Evolutionary conservation across 2,797 vertebrate genomes (phyloP).

Genomic region (Sebastiscus tertius): DNA sequence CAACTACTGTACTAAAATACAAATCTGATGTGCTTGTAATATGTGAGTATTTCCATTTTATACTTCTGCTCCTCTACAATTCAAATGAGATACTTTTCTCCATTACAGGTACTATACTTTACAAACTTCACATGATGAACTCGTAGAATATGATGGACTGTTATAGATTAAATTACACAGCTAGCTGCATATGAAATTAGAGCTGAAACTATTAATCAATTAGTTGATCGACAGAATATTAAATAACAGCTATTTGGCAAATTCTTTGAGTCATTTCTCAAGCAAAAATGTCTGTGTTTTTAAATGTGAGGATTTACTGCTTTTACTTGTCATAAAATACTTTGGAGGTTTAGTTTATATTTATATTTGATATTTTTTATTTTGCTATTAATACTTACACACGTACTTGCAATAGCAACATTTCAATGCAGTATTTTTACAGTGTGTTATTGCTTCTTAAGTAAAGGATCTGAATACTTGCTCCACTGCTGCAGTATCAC

Average conservation of each 20-base stretch:
- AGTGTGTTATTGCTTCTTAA: background rate
- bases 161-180: background rate
- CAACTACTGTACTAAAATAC: background rate
- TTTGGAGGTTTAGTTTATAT: background rate
- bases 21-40: background rate
- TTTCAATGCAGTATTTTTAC: background rate
- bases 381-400: background rate
- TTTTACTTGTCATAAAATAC: background rate
- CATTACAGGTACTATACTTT: background rate
- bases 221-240: background rate
- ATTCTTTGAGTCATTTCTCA: background rate
- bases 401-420: background rate
- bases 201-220: background rate
- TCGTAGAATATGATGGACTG: background rate
- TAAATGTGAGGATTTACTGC: background rate
- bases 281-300: background rate
- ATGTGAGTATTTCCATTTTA: background rate
- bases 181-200: too few relatives aligned
- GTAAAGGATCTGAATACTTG: background rate
- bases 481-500: background rate
- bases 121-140: background rate
- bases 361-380: background rate
- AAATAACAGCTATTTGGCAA: background rate
- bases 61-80: background rate
- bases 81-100: background rate